Evolutionary conservation across 1,140 invertebrate species (phyloP), one percentile per base, ranked within the genome.

Genomic region (Harpegnathos saltator): DNA sequence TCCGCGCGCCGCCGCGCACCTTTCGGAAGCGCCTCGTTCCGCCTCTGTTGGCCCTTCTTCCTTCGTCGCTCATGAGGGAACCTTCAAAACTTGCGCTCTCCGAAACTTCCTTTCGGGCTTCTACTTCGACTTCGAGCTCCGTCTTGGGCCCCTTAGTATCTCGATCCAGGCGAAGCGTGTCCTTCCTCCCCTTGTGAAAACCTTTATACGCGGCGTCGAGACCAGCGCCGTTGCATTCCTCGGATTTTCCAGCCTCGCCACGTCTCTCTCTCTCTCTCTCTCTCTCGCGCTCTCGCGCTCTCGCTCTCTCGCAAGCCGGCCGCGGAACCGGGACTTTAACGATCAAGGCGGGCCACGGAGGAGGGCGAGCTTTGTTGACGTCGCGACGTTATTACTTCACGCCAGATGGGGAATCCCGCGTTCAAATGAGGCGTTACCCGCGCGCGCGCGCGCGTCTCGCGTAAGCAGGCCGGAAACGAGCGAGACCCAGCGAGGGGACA

Each of bases 291-390:
- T n/a, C n/a, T n/a, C n/a, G n/a, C n/a, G n/a, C n/a, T n/a, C n/a
- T n/a, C n/a, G n/a, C n/a, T n/a, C n/a, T n/a, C n/a, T n/a, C n/a
- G n/a, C n/a, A n/a, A n/a, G n/a, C n/a, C n/a, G n/a, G n/a, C n/a
- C 48, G 50, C 71, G 48, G 26, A 88, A 87, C 84, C 80, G 90
- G 38, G 38, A 5, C 38, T 92, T 93, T 92, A 93, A 93, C 91
- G 92, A 93, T 82, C 88, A 63, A 82, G 90, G 88, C 84, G 84
- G 85, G 84, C 2, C 33, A 7, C 80, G 75, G 83, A 0, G n/a
- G 22, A 69, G 77, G 78, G 59, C 85, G 89, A 91, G 85, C 88
- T 92, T 92, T 91, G 92, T 92, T 92, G 91, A 92, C 88, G 90
- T 90, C 85, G 85, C 87, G 81, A 72, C 83, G 82, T 89, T 92